These are phyloP conservation scores for Drosophila anomelani DNA, from an alignment of 2,888 invertebrate species.

Conservation along the genomic window DNA sequence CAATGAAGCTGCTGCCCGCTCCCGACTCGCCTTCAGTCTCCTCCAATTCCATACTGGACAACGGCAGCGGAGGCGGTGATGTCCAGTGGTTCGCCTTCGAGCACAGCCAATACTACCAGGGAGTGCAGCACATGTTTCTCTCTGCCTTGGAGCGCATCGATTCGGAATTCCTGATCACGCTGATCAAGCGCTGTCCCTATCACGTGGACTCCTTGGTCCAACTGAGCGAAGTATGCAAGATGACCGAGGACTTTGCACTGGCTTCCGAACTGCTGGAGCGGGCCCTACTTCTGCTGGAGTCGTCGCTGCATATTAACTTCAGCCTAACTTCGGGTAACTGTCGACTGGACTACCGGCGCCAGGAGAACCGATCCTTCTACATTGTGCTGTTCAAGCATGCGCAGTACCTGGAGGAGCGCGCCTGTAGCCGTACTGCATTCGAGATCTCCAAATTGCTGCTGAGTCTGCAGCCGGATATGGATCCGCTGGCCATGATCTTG, in stretches of 20 bases:
- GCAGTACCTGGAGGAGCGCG: constrained; percentile 90
- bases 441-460: constrained; percentile 94
- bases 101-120: constrained; percentile 90
- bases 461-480: constrained; percentile 90
- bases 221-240: constrained; percentile 90
- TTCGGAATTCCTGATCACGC: constrained; percentile 91
- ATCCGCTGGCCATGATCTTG: constrained; percentile 91
- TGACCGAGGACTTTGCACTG: constrained; percentile 91
- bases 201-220: constrained; percentile 93
- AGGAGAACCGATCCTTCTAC: constrained; percentile 93
- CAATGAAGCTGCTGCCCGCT: constrained; percentile 88
- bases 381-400: constrained; percentile 93
- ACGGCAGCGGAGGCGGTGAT: constrained; percentile 45
- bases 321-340: constrained; percentile 90
- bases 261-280: constrained; percentile 92
- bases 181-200: constrained; percentile 90
- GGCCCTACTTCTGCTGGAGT: constrained; percentile 91
- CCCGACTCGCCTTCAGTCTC: constrained; percentile 63
- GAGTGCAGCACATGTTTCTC: constrained; percentile 90
- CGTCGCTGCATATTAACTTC: constrained; percentile 92
- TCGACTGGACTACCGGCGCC: constrained; percentile 90
- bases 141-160: constrained; percentile 92
- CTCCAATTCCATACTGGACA: constrained; percentile 57
- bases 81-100: constrained; percentile 89
- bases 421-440: constrained; percentile 94